Evolutionary conservation across 2,888 invertebrate genomes (phyloP), one percentile per base, ranked within the genome.

Genomic region (Monoplex corrugatus): DNA sequence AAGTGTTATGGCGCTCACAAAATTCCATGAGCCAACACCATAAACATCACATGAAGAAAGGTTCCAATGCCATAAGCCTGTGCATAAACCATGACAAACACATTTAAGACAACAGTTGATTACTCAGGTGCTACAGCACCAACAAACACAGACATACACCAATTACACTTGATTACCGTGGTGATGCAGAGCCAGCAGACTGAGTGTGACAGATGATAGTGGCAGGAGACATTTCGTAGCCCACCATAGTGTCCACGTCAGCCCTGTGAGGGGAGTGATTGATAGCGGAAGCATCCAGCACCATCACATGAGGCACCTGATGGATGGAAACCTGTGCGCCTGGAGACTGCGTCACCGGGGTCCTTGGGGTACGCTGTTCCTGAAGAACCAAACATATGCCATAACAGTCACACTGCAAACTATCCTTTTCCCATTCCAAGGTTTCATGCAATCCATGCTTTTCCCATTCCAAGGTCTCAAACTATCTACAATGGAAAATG

Each of bases 181-280:
- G 28, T 8, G 28, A 13, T 68, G 19, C n/a, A n/a, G 68, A n/a
- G 90, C 0, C 90, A 45, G 91, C 86, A 6, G 90, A 82, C 1
- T 92, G 92, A 13, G 93, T 92, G 90, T 95, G 95, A 87, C 94
- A 94, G 82, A 95, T 91, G 38, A 95, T 92, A 75, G 92, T 93
- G 10, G 93, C 94, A 0, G 95, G 94, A 3, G 94, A 93, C 75
- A 90, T 91, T 45, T 94, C 93, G 35, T 92, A 92, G 1, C 93
- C 93, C 5, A 94, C 91, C 6, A 92, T 89, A 50, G 94, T 92
- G 80, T 94, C 93, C 38, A 94, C 94, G 87, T 94, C 94, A 5
- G 93, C 92, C n/a, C 90, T 87, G 63, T 92, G 88, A 5, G 93
- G 92, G 43, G 90, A 88, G 40, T 38, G 10, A 16, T 72, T 92